Evolutionary conservation across 2,113 vertebrate genomes (phyloP).

Genomic region (Alethe castanea): DNA sequence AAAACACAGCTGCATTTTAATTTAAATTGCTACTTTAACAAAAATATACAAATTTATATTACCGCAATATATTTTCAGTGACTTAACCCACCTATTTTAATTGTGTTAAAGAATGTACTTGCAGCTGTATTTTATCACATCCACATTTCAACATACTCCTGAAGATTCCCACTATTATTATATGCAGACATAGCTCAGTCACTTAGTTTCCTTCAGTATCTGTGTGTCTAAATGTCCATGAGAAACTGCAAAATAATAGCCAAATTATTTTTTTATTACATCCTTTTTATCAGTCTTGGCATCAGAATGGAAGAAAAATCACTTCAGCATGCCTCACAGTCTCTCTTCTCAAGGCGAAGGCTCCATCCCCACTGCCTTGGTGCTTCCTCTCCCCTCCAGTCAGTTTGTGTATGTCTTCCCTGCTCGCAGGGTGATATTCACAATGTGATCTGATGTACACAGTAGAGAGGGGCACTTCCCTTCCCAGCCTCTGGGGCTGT

Average conservation of each 20-base stretch:
- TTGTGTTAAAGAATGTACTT: background rate
- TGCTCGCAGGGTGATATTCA: background rate
- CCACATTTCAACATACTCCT: background rate
- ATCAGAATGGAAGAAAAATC: background rate
- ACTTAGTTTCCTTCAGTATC: background rate
- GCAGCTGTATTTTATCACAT: background rate
- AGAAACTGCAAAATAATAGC: background rate
- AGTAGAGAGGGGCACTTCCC: background rate
- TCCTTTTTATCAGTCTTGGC: background rate
- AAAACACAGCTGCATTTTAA: background rate
- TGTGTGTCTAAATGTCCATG: background rate
- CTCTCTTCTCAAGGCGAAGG: background rate
- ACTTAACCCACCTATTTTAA: background rate
- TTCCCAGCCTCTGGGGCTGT: background rate
- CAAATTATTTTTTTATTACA: background rate
- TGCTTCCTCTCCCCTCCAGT: background rate
- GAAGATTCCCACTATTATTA: background rate
- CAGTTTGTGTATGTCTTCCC: background rate
- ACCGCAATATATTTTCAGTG: background rate
- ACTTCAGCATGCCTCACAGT: background rate
- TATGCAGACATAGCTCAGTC: background rate
- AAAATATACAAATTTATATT: background rate
- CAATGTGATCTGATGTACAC: background rate
- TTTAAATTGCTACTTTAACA: background rate
- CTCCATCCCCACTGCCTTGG: background rate